A percentile compares a stretch with the other conserved stretches of the same genome.
phyloP scores from a whole-genome alignment of 2,888 invertebrate genomes.

The Pristionchus fissidentatus region DNA sequence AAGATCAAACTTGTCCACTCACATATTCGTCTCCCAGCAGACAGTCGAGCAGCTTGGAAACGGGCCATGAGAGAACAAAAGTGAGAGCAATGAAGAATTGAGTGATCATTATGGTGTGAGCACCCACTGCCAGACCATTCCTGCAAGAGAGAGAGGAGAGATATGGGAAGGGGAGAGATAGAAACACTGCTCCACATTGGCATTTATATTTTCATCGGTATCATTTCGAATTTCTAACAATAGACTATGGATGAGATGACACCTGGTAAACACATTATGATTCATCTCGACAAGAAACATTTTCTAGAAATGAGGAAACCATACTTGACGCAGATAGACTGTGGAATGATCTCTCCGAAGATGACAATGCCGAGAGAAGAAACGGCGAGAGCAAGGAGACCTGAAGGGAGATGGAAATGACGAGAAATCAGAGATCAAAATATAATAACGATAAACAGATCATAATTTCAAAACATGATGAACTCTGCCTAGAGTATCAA shows the following conservation, averaged over 20 bases:
- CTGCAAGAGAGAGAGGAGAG: constrained; percentile 84
- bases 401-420: constrained; percentile 51
- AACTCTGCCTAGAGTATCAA: too few species aligned
- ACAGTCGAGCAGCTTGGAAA: constrained; percentile 77
- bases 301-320: constrained; percentile 17
- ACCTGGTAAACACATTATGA: too few species aligned
- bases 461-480: too few species aligned
- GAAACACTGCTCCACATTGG: neutral
- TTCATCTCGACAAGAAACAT: too few species aligned
- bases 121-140: constrained; percentile 75
- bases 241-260: neutral
- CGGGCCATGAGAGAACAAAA: constrained; percentile 84
- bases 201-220: neutral
- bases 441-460: too few species aligned
- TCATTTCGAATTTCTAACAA: neutral
- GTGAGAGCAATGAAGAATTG: constrained; percentile 87
- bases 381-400: constrained; percentile 70
- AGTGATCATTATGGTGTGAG: constrained; percentile 64
- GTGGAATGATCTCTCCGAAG: constrained; percentile 84
- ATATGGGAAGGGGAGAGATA: neutral
- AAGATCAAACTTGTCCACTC: constrained; percentile 8
- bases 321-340: constrained; percentile 77
- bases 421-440: neutral
- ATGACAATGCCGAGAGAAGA: constrained; percentile 86
- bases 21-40: constrained; percentile 93